Evolutionary conservation across 1,140 invertebrate species (phyloP).

Genomic region (Phenacoccus solenopsis): DNA sequence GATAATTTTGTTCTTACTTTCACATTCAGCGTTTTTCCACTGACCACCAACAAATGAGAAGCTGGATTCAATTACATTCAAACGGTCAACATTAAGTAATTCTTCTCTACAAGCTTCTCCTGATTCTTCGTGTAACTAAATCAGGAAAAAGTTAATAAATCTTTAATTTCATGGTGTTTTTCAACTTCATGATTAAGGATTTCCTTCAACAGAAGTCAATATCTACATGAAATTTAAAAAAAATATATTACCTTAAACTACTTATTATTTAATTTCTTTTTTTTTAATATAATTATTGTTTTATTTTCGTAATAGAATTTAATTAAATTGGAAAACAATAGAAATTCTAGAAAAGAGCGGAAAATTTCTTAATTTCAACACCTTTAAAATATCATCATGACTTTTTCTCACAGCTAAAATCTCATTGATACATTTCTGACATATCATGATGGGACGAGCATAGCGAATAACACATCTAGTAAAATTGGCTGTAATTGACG

Average conservation of each 20-base stretch:
- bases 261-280: too few relatives aligned
- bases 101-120: conserved; percentile 24
- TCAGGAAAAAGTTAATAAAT: background rate
- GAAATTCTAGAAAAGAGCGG: background rate
- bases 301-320: too few relatives aligned
- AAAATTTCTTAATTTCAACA: background rate
- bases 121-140: conserved; percentile 11
- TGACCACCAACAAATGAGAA: conserved; percentile 25
- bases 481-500: conserved; percentile 23
- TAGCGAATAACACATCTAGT: conserved; percentile 23
- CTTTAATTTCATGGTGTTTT: too few relatives aligned
- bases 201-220: too few relatives aligned
- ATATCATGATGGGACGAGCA: conserved; percentile 25
- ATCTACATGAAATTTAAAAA: too few relatives aligned
- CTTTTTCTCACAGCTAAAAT: conserved; percentile 18
- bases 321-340: background rate
- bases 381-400: conserved; percentile 21
- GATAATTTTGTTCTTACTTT: conserved; percentile 22
- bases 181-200: too few relatives aligned
- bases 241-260: too few relatives aligned
- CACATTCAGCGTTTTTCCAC: conserved; percentile 26
- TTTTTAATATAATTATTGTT: too few relatives aligned
- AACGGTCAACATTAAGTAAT: conserved; percentile 26
- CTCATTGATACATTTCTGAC: conserved; percentile 22
- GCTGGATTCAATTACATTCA: conserved; percentile 25